Percentiles rank a stretch among this genome's conserved stretches.
phyloP scores from a whole-genome alignment of 2,797 vertebrate genomes.

The Cyclura pinguis region DNA sequence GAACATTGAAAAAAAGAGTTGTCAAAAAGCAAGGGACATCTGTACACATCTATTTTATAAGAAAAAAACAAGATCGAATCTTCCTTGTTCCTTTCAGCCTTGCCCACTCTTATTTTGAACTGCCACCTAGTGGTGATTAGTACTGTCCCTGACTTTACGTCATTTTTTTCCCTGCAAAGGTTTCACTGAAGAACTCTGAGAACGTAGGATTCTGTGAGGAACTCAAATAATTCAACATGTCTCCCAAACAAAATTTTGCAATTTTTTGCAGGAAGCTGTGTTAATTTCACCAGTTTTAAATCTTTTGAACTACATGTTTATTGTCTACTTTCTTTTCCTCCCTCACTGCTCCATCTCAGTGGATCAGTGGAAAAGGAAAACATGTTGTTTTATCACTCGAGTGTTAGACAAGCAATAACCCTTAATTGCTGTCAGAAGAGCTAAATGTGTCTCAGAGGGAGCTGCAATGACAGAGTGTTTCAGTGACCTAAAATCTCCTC shows the following conservation, averaged over 20 bases:
- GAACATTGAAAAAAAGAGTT: no score
- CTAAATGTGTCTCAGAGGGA: no score
- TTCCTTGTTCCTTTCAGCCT: neutral
- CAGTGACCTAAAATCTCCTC: no score
- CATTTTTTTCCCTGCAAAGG: neutral
- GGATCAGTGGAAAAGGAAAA: neutral
- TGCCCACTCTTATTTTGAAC: neutral
- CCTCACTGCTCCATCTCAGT: neutral
- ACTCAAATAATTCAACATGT: neutral
- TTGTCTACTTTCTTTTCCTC: no score
- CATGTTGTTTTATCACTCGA: no score
- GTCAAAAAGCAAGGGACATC: no score
- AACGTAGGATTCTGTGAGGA: neutral
- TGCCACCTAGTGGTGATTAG: neutral
- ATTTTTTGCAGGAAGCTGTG: no score
- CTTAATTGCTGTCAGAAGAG: no score
- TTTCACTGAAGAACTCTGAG: neutral
- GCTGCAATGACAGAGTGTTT: no score
- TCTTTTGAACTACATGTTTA: no score
- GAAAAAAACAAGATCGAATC: neutral
- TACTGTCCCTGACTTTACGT: neutral
- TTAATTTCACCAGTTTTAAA: neutral
- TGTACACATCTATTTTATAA: neutral
- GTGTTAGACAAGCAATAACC: no score
- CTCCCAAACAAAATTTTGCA: neutral